Percentiles rank a stretch among this genome's conserved stretches.
Conservation (phyloP, 2,113 vertebrate genomes). For the Onychostruthus taczanowskii region DNA sequence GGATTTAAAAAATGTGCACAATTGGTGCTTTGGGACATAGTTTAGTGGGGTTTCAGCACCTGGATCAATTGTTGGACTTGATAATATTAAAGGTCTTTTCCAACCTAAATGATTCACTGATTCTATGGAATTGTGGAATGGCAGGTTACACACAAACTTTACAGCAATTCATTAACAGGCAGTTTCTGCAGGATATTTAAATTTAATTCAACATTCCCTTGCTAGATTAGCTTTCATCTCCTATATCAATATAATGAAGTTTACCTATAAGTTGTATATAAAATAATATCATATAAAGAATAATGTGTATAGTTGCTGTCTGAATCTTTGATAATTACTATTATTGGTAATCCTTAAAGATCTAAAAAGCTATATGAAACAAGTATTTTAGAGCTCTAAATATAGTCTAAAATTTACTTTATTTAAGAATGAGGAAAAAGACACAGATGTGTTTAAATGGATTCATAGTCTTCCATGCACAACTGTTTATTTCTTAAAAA, state of each 20-base stretch:
- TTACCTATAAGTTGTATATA: neutral
- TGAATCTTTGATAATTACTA: neutral
- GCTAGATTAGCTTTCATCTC: neutral
- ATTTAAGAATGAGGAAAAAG: neutral
- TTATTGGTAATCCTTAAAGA: neutral
- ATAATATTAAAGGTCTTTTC: neutral
- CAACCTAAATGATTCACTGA: neutral
- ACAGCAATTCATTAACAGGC: neutral
- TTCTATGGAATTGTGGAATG: neutral
- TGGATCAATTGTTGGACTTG: neutral
- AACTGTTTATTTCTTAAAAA: neutral
- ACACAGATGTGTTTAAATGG: neutral
- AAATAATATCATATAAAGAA: conserved; percentile 12
- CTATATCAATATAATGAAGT: neutral
- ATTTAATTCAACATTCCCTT: neutral
- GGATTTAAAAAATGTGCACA: rapidly evolving
- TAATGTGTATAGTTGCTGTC: neutral
- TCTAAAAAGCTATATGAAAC: neutral
- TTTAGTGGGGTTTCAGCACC: neutral
- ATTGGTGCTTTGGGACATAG: neutral
- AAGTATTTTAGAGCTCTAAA: neutral
- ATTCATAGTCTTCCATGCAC: neutral
- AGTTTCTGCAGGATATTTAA: neutral
- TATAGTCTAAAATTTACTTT: neutral
- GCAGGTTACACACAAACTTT: neutral